phyloP scores from a whole-genome alignment of 2,797 vertebrate genomes.

The Syngnathus rostellatus region DNA sequence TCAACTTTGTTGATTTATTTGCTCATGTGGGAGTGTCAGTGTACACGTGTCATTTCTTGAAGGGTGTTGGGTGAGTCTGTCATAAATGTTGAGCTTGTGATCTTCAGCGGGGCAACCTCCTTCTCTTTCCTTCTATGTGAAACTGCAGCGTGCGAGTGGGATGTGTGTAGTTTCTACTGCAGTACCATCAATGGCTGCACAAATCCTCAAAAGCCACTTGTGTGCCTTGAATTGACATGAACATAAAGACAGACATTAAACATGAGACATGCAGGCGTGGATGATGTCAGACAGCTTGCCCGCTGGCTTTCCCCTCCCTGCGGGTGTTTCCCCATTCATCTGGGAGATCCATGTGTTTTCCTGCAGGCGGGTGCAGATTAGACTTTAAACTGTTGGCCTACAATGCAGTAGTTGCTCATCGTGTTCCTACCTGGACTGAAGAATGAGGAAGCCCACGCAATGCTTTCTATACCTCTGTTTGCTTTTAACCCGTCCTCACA shows the following conservation, averaged over 20 bases:
- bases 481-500: neutral
- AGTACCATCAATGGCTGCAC: slow-evolving; percentile 45
- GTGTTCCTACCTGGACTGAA: slow-evolving; percentile 30
- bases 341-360: slow-evolving; percentile 66
- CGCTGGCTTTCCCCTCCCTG: slow-evolving; percentile 52
- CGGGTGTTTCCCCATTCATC: slow-evolving; percentile 68
- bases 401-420: slow-evolving; percentile 27
- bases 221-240: slow-evolving; percentile 10
- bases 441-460: slow-evolving; percentile 55
- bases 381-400: slow-evolving; percentile 18
- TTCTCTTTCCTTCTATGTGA: slow-evolving; percentile 19
- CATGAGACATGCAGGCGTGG: slow-evolving; percentile 45
- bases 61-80: slow-evolving; percentile 6
- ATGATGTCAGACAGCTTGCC: slow-evolving; percentile 64
- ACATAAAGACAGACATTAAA: slow-evolving; percentile 15
- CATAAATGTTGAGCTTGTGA: slow-evolving; percentile 8
- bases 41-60: slow-evolving; percentile 4
- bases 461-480: neutral
- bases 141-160: slow-evolving; percentile 35
- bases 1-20: slow-evolving; percentile 40
- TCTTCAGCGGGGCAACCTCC: slow-evolving; percentile 15
- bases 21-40: slow-evolving; percentile 7
- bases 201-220: slow-evolving; percentile 27
- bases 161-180: slow-evolving; percentile 53
- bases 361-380: slow-evolving; percentile 35